Conservation (phyloP, 2,113 vertebrate species). For the Leptobrachium leishanense region DNA sequence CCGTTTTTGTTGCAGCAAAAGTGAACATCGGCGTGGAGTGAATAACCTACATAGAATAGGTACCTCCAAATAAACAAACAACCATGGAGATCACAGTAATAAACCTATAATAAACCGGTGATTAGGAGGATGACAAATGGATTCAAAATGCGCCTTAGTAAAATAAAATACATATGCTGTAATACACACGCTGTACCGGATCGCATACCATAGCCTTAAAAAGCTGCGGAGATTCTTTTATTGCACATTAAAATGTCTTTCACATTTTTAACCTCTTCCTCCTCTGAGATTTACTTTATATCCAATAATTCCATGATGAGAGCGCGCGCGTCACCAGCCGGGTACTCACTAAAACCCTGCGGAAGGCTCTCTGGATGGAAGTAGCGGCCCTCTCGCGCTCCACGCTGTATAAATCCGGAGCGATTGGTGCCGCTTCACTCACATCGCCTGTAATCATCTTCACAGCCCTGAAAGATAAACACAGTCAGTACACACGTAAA, state of each 20-base stretch:
- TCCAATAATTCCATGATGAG: background rate
- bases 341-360: constrained; percentile 25
- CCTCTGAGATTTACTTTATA: too few relatives aligned
- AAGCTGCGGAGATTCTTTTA: background rate
- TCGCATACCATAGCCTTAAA: background rate
- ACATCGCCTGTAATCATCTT: background rate
- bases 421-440: background rate
- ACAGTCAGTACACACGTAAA: background rate
- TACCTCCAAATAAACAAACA: too few relatives aligned
- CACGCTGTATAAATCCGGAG: background rate
- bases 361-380: constrained; percentile 28
- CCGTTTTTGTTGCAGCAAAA: too few relatives aligned
- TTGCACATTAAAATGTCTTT: background rate
- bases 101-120: too few relatives aligned
- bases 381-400: constrained; percentile 20
- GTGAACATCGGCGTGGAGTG: too few relatives aligned
- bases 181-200: too few relatives aligned
- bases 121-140: too few relatives aligned
- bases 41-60: too few relatives aligned
- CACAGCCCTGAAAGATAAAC: constrained; percentile 1
- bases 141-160: too few relatives aligned
- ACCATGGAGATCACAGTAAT: too few relatives aligned
- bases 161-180: too few relatives aligned
- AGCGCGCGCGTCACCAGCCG: background rate
- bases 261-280: background rate